Evolutionary conservation across 2,888 invertebrate species (phyloP).

Genomic region (Phrixothrix hirtus): DNA sequence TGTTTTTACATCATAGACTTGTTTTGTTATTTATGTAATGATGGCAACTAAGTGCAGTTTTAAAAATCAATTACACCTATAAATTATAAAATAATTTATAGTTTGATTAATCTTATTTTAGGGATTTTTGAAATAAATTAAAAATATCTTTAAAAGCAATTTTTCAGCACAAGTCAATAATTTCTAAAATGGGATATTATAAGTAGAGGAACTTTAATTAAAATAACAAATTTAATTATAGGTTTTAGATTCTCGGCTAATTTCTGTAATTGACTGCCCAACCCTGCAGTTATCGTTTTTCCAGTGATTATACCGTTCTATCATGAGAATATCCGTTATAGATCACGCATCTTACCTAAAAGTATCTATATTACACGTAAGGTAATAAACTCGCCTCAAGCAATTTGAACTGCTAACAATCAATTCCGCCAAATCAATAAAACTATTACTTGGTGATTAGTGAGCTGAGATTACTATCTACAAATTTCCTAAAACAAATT

Average conservation of each 20-base stretch:
- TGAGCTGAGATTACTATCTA: slow-evolving; percentile 23
- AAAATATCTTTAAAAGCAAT: no score
- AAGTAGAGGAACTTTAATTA: neutral
- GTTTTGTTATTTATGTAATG: no score
- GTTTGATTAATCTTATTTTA: no score
- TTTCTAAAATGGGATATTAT: no score
- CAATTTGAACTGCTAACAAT: slow-evolving; percentile 6
- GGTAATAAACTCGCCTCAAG: neutral
- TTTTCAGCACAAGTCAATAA: no score
- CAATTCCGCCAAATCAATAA: slow-evolving; percentile 26
- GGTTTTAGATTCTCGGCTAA: neutral
- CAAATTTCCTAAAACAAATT: slow-evolving; percentile 40
- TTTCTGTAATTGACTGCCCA: neutral
- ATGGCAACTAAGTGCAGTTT: no score
- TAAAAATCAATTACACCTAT: no score
- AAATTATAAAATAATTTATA: no score
- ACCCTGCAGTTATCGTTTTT: neutral
- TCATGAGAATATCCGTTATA: neutral
- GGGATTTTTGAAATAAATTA: no score
- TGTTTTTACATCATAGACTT: no score
- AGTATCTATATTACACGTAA: neutral
- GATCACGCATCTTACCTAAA: neutral
- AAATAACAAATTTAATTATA: neutral
- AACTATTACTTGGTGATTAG: slow-evolving; percentile 28
- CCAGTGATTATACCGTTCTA: neutral